Evolutionary conservation across 2,797 vertebrate species (phyloP).

Genomic region (Rousettus madagascariensis): DNA sequence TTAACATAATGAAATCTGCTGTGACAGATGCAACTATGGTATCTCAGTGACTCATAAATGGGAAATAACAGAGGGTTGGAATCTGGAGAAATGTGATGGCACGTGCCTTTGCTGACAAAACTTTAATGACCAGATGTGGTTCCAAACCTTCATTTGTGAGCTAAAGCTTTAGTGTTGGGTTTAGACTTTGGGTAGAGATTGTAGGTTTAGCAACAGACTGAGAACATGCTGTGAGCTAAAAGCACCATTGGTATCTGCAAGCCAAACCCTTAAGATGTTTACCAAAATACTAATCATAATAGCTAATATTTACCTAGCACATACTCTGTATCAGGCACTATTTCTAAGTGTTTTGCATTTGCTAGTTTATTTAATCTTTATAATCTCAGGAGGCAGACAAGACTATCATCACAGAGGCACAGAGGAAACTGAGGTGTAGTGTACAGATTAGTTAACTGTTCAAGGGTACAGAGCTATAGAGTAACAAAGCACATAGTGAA

Average conservation of each 20-base stretch:
- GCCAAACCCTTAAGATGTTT: conserved; percentile 10
- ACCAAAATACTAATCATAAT: conserved; percentile 36
- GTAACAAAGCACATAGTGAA: not conserved
- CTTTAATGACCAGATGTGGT: conserved; percentile 57
- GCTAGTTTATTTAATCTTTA: conserved; percentile 35
- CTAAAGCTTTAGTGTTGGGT: conserved; percentile 13
- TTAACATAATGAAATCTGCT: conserved; percentile 75
- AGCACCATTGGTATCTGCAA: not conserved
- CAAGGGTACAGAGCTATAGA: not conserved
- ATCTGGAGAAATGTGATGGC: conserved; percentile 25
- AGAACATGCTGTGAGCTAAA: conserved; percentile 28
- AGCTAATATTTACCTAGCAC: conserved; percentile 49
- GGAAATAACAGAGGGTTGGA: conserved; percentile 47
- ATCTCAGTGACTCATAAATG: conserved; percentile 67
- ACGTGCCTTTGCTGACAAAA: conserved; percentile 19
- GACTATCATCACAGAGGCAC: not conserved
- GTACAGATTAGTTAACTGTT: not conserved
- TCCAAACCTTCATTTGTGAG: not conserved
- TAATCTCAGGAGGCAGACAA: not conserved
- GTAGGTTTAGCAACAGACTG: conserved; percentile 14
- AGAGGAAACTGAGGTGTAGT: not conserved
- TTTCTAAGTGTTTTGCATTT: conserved; percentile 44
- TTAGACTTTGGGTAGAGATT: not conserved
- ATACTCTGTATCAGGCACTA: not conserved
- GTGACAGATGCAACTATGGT: conserved; percentile 79